These are phyloP conservation scores for Drosophila ironensis DNA, from an alignment of 1,140 invertebrate genomes.

Conservation along the genomic window DNA sequence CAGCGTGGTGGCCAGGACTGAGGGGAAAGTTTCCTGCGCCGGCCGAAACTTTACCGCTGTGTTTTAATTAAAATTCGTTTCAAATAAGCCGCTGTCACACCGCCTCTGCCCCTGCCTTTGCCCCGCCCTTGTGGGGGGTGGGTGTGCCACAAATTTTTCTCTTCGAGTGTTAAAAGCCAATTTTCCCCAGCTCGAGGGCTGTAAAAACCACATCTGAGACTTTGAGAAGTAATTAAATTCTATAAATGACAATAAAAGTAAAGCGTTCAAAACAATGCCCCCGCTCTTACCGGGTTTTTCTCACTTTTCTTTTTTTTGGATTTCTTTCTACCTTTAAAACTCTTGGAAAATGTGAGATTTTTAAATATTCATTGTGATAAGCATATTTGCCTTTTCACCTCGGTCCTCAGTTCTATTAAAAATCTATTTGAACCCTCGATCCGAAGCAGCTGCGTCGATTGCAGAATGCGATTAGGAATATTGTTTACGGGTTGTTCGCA, in stretches of 20 bases:
- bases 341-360: too few species aligned
- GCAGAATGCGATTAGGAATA: conserved; percentile 12
- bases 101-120: neutral
- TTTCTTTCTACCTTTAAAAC: too few species aligned
- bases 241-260: neutral
- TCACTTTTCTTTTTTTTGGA: too few species aligned
- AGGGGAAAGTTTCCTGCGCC: conserved; percentile 50
- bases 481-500: conserved; percentile 17
- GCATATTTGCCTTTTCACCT: neutral
- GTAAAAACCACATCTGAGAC: conserved; percentile 22
- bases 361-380: too few species aligned
- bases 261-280: too few species aligned
- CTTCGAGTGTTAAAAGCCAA: conserved; percentile 38
- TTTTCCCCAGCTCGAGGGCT: conserved; percentile 19
- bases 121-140: too few species aligned
- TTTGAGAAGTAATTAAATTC: conserved; percentile 1
- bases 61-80: conserved; percentile 73
- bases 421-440: neutral
- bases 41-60: conserved; percentile 63
- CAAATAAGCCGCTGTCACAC: conserved; percentile 55
- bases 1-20: neutral
- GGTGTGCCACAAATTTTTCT: conserved; percentile 21
- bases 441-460: conserved; percentile 23
- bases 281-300: too few species aligned
- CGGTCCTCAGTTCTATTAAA: neutral